Evolutionary conservation across 1,140 invertebrate species (phyloP), one percentile per base, ranked within the genome.

Genomic region (Drosophila mayri): DNA sequence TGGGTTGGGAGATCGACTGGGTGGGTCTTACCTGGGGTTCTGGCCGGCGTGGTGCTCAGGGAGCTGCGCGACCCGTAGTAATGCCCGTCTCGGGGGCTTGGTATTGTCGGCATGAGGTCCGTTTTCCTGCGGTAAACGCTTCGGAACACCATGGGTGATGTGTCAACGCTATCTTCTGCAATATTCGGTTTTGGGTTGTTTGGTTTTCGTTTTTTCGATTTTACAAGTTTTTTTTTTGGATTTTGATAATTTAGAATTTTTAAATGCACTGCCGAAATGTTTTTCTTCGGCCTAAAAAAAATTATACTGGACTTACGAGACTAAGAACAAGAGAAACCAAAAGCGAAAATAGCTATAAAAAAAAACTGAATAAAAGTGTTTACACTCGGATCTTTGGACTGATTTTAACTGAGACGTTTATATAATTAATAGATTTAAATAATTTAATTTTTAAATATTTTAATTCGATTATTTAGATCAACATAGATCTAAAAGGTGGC

Each of bases 101-200:
- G 97, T 93, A 97, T 95, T 76, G 97, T 98, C 67, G 97, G 97
- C 94, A 97, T 97, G 92, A 98, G 94, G 93, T 98, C 97, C 63
- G 97, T 98, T 92, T 97, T 96, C 75, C 97, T 95, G 74, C 97
- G 95, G 75, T 96, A 96, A 93, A 96, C 96, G 64, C 95, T 92
- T 90, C 91, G 92, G 91, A 92, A 93, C 93, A 93, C 92, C 91
- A 93, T 92, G 93, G 94, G 90, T 94, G 93, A 93, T 94, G 81
- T 94, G 93, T 93, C 92, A 81, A 91, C 90, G 76, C 57, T 87
- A 85, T 93, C 92, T 80, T 93, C 93, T 93, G 87, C 64, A 92
- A 93, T 76, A 78, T 78, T 88, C 57, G 67, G 57, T 82, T 76
- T 70, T 61, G 65, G 70, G 54, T 76, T 50, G 61, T 52, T 59